Base-by-base conservation (phyloP, 2,888 invertebrate genomes). In the Magallana nippona region DNA sequence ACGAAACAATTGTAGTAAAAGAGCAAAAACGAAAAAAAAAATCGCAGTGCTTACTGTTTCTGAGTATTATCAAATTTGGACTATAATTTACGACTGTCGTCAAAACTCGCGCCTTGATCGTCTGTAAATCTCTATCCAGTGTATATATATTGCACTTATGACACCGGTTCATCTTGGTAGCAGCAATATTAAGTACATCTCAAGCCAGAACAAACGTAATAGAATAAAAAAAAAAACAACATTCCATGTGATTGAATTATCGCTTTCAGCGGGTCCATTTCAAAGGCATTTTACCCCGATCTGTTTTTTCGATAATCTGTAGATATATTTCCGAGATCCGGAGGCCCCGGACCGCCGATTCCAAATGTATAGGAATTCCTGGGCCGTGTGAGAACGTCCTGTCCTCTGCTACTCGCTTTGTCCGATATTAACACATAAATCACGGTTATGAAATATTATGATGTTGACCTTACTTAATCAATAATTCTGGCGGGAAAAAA, bases 401-500 rank as follows among this genome's bases (percentile, higher is more conserved):
- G 27, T 27, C 15, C 71, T 71, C 44, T n/a, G 17, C 17, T 8
- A 17, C 60, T 71, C 71, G 19, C 15, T 71, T 71, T 11, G 32
- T 60, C 71, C 22, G 71, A 27, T 32, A 71, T 71, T 71, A 27
- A 27, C 60, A 71, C 71, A 71, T 71, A 71, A 71, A 71, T 71
- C 71, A 27, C 10, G 32, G 22, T 71, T 71, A 71, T 71, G 71
- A 71, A 71, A 71, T 71, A 71, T 71, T 71, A 71, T 71, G 71
- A 27, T 22, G 32, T 71, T 71, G 71, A 71, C 71, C 71, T 71
- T 71, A 71, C 71, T 71, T 71, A 71, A 71, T 71, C 71, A 71
- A 71, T 71, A 71, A 71, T 71, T 71, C 27, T 27, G 22, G 71
- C 22, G 22, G 71, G 71, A 27, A 71, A 71, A 63, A 27, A 71